Evolutionary conservation across 2,113 vertebrate species (phyloP), one percentile per base, ranked within the genome.

Genomic region (Kryptolebias marmoratus): DNA sequence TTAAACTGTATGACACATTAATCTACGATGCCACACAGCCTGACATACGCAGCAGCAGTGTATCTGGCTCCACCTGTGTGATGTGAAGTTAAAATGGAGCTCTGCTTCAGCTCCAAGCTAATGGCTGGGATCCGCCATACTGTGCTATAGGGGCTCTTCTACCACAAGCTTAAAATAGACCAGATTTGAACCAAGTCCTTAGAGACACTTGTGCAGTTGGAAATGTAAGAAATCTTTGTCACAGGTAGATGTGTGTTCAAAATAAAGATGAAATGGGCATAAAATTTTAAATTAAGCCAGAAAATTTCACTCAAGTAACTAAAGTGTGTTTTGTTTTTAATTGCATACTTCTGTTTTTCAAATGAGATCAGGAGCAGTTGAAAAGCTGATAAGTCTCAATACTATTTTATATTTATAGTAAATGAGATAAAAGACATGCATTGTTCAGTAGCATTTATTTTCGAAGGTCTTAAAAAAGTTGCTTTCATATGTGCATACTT

Each of bases 21-120:
- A 93, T 93, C 91, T 90, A 75, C 68, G 80, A 89, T 87, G 86
- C 79, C 84, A 79, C 75, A 67, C 67, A 84, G 77, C 55, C 85
- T 87, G 87, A 74, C 77, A 85, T 70, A 78, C 53, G 48, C 66
- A 59, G 64, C 52, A 28, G 81, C 74, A 53, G 78, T 57, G 63
- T 50, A 27, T 86, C 75, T 76, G 78, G 27, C 64, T 80, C 76
- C 75, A 90, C 81, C 90, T 86, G 84, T 82, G 77, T 42, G 39
- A 42, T 42, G 39, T 76, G 74, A 87, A 82, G 83, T 68, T 65
- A 64, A 85, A 85, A 80, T 79, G 64, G 79, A 81, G 84, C 73
- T 81, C 5, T 18, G 69, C 79, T 84, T 80, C 80, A 75, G 71
- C 61, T 3, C 7, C 64, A 57, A 22, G 22, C 22, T 73, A 62